These are phyloP conservation scores for Aurelia aurita complex sp. Pacific DNA, from an alignment of 30 jellyfish, hydroid and myxozoan genomes.

Conservation along the genomic window DNA sequence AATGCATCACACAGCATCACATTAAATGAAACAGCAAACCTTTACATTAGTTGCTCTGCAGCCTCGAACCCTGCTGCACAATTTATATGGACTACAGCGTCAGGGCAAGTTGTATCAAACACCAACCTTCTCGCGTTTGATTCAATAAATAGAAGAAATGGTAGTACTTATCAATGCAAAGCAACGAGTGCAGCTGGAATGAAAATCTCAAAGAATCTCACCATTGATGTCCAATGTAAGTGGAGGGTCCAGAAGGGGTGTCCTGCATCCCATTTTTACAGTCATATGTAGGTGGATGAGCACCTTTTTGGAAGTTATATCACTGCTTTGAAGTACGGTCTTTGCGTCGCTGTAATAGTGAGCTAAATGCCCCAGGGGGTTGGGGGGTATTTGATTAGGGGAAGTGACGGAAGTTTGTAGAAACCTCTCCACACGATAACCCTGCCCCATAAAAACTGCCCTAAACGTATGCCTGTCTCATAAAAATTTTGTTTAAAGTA, in stretches of 20 bases:
- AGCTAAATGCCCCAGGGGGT: too few species aligned
- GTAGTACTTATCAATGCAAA: constrained; percentile 34
- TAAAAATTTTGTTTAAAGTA: too few species aligned
- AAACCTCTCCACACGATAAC: too few species aligned
- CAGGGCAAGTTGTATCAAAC: constrained; percentile 4
- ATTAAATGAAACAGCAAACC: constrained; percentile 19
- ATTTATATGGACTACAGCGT: not conserved
- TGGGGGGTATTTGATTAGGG: too few species aligned
- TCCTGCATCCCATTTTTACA: too few species aligned
- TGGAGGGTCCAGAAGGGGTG: not conserved
- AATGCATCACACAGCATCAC: constrained; percentile 1
- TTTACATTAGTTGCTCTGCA: constrained; percentile 14
- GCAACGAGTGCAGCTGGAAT: constrained; percentile 48
- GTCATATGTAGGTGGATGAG: too few species aligned
- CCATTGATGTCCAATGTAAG: constrained; percentile 43
- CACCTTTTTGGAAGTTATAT: too few species aligned
- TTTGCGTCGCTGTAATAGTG: too few species aligned
- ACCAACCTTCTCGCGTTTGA: not conserved
- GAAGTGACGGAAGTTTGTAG: too few species aligned
- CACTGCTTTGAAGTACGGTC: too few species aligned
- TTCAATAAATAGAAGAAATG: constrained; percentile 13
- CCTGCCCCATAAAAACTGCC: too few species aligned
- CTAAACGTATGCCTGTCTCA: too few species aligned
- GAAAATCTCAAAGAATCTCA: not conserved
- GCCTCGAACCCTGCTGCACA: constrained; percentile 22